phyloP scores from a whole-genome alignment of 2,797 vertebrate genomes.

The Apogon hyalosoma region DNA sequence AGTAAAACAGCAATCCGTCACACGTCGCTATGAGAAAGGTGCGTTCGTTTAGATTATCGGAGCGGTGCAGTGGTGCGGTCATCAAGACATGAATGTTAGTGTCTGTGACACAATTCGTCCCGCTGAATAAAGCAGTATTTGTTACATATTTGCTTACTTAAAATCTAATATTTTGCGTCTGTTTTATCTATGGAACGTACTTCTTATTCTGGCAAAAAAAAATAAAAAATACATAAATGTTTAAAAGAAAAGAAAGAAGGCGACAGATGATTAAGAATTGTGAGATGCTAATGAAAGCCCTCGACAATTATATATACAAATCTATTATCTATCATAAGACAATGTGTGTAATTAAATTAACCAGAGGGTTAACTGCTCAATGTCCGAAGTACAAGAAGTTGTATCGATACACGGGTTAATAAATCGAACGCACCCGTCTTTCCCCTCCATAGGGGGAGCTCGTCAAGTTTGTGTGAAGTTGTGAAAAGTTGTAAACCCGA shows the following conservation, averaged over 20 bases:
- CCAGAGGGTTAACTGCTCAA: neutral
- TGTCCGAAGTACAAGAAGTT: rapidly evolving
- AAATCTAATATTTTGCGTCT: neutral
- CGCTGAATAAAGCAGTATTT: too few species aligned
- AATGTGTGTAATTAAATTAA: neutral
- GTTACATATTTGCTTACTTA: too few species aligned
- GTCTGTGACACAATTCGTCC: too few species aligned
- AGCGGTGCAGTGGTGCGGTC: neutral
- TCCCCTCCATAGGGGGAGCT: conserved; percentile 70
- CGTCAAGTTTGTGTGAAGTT: conserved; percentile 86
- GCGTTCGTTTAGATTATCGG: conserved; percentile 40
- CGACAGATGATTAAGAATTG: too few species aligned
- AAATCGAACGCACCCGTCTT: conserved; percentile 60
- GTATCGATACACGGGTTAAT: rapidly evolving
- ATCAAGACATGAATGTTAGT: too few species aligned
- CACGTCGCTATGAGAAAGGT: conserved; percentile 23
- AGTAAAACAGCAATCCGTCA: conserved; percentile 47
- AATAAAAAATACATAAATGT: too few species aligned
- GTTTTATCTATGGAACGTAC: too few species aligned
- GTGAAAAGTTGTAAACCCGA: conserved; percentile 86
- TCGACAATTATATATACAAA: too few species aligned
- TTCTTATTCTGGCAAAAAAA: too few species aligned
- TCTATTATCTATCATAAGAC: too few species aligned
- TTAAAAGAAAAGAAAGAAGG: too few species aligned
- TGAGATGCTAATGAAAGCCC: too few species aligned